Conservation (phyloP, 2,113 vertebrate species). For the Noctilio leporinus region DNA sequence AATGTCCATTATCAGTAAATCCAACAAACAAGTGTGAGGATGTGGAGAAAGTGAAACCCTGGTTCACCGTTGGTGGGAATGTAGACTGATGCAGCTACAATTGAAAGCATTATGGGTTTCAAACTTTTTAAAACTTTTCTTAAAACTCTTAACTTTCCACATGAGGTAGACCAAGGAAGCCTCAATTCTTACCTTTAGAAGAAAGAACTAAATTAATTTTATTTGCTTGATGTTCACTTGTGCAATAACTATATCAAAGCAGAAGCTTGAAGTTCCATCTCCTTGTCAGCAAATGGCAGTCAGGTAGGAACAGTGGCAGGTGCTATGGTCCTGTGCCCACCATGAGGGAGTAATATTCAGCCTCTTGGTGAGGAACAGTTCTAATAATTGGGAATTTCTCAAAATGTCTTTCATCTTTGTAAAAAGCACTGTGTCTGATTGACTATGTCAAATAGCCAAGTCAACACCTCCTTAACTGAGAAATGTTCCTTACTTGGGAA, state of each 20-base stretch:
- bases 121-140: background rate
- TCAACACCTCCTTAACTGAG: background rate
- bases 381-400: background rate
- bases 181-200: background rate
- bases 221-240: background rate
- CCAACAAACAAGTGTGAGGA: no score
- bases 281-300: rapidly evolving
- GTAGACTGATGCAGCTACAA: no score
- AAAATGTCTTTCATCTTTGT: background rate
- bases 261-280: background rate
- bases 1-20: no score
- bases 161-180: background rate
- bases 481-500: background rate
- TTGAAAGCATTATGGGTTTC: no score
- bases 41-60: no score
- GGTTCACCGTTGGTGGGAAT: no score
- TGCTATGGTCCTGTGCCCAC: no score
- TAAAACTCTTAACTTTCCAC: background rate
- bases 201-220: background rate
- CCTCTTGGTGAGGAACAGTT: background rate
- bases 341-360: background rate
- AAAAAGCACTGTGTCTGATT: background rate
- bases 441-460: background rate
- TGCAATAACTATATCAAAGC: background rate
- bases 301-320: background rate